Percentiles rank a stretch among this genome's conserved stretches.
phyloP scores from a whole-genome alignment of 2,888 invertebrate genomes.

The Metallyticus violacea region DNA sequence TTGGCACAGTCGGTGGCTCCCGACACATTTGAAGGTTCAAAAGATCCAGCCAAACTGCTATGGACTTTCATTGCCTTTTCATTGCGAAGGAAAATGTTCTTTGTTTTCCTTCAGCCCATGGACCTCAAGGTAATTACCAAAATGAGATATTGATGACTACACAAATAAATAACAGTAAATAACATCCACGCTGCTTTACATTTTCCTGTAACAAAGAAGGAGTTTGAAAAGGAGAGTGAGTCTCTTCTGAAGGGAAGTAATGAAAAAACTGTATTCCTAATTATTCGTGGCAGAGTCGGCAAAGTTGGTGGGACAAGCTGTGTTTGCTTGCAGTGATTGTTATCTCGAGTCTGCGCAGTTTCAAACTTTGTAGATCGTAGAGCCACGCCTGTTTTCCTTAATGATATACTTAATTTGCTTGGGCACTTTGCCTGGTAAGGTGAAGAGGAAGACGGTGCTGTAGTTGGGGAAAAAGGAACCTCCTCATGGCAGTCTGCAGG shows the following conservation, averaged over 20 bases:
- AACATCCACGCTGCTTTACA: no score
- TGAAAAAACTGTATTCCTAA: not conserved
- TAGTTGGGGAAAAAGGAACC: slow-evolving; percentile 1
- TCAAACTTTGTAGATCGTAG: not conserved
- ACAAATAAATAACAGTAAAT: not conserved
- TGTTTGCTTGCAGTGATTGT: not conserved
- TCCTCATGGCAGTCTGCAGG: not conserved
- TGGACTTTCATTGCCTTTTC: no score
- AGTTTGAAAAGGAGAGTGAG: no score
- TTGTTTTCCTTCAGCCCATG: no score
- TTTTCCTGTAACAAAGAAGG: no score
- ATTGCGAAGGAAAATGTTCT: no score
- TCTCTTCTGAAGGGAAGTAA: no score
- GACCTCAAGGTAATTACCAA: no score
- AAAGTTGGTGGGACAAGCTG: not conserved
- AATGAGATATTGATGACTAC: no score
- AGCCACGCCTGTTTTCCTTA: slow-evolving; percentile 2
- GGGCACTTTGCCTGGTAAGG: slow-evolving; percentile 21
- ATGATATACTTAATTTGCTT: slow-evolving; percentile 28
- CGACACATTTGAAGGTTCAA: no score
- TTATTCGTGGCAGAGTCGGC: not conserved
- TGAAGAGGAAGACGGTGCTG: not conserved
- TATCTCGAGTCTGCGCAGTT: not conserved
- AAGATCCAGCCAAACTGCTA: no score
- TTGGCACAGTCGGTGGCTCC: no score